phyloP scores from a whole-genome alignment of 2,113 vertebrate species.

The Heteronetta atricapilla region DNA sequence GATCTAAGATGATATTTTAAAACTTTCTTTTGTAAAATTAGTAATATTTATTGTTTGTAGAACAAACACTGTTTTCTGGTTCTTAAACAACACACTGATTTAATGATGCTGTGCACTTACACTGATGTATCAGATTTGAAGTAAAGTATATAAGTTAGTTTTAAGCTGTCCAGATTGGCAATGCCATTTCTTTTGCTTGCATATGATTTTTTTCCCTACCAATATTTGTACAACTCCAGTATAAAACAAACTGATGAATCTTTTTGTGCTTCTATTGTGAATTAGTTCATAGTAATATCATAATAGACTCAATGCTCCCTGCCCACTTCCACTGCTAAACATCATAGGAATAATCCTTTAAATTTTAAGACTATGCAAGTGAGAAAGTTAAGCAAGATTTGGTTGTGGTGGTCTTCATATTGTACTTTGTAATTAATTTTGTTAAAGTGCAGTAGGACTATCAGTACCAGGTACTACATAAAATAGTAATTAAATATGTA shows the following conservation, averaged over 20 bases:
- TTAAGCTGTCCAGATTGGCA: background rate
- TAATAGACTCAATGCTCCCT: background rate
- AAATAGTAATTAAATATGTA: background rate
- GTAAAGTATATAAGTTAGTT: background rate
- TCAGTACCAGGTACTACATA: background rate
- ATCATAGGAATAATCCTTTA: background rate
- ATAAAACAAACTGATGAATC: background rate
- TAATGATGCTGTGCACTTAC: background rate
- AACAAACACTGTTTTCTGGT: background rate
- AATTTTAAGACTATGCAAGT: background rate
- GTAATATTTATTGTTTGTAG: background rate
- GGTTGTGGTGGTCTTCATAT: background rate
- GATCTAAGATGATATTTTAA: background rate
- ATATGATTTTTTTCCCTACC: background rate
- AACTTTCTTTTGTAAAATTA: background rate
- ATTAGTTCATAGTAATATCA: background rate
- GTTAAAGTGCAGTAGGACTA: background rate
- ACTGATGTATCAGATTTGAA: background rate
- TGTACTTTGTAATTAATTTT: background rate
- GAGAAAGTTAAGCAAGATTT: background rate
- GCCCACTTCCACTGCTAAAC: background rate
- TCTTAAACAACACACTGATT: background rate
- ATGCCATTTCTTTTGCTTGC: background rate
- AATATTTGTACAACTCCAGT: background rate
- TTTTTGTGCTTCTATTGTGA: background rate